These are phyloP conservation scores for Drosophila maculinotata DNA, from an alignment of 2,888 invertebrate genomes.

Conservation along the genomic window DNA sequence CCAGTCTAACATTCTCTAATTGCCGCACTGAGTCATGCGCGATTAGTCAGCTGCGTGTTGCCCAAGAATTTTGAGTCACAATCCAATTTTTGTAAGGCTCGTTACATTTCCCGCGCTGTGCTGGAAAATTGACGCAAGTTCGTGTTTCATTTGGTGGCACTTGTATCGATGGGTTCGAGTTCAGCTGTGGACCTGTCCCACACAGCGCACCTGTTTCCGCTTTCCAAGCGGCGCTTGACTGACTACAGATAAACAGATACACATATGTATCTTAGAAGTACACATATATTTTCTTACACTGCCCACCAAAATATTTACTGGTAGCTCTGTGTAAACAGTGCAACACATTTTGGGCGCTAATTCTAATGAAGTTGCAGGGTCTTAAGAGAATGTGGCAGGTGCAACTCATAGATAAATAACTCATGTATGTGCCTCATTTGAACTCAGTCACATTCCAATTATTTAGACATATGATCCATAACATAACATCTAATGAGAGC, in stretches of 20 bases:
- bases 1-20: conserved; percentile 64
- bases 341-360: conserved; percentile 44
- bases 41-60: conserved; percentile 69
- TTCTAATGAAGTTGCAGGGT: conserved; percentile 69
- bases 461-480: conserved; percentile 38
- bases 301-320: conserved; percentile 63
- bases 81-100: conserved; percentile 14
- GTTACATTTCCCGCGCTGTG: conserved; percentile 42
- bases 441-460: conserved; percentile 38
- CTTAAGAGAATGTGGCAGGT: conserved; percentile 63
- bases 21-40: conserved; percentile 68
- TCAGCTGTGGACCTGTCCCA: conserved; percentile 13
- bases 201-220: conserved; percentile 70
- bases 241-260: conserved; percentile 16
- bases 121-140: conserved; percentile 41
- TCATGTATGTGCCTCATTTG: conserved; percentile 18
- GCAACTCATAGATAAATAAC: conserved; percentile 37
- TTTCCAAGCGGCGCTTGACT: conserved; percentile 41
- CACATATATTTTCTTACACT: conserved; percentile 5
- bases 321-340: conserved; percentile 24
- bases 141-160: conserved; percentile 63
- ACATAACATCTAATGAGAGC: conserved; percentile 50
- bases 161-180: conserved; percentile 37
- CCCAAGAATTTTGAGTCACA: conserved; percentile 60
- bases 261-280: conserved; percentile 5